phyloP scores from a whole-genome alignment of 2,797 vertebrate genomes.

The Sebastes trivittatus region DNA sequence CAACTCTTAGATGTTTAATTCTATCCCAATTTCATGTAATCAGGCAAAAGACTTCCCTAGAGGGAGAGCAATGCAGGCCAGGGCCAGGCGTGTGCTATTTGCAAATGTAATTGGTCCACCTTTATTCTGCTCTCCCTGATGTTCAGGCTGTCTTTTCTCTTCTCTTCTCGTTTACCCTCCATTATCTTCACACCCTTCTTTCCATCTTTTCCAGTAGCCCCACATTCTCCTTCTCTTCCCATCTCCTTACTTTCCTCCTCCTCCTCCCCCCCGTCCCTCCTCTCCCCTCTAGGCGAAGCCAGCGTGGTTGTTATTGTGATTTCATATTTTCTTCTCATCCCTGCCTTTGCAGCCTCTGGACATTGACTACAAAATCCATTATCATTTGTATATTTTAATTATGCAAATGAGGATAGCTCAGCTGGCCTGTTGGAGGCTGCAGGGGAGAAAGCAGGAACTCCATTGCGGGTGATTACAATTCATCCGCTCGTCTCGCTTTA shows the following conservation, averaged over 20 bases:
- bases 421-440: constrained; percentile 97
- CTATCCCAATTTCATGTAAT: constrained; percentile 99
- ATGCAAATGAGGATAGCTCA: constrained; percentile 99
- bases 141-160: constrained; percentile 64
- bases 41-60: constrained; percentile 93
- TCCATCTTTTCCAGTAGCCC: constrained; percentile 33
- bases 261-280: background rate
- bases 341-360: constrained; percentile 99
- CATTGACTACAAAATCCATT: constrained; percentile 99
- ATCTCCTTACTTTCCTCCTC: constrained; percentile 14
- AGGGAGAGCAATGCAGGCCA: constrained; percentile 90
- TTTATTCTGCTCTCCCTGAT: constrained; percentile 72
- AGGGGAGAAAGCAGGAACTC: constrained; percentile 98
- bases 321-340: constrained; percentile 94
- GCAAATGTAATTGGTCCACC: constrained; percentile 96
- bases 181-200: constrained; percentile 57
- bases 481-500: constrained; percentile 99
- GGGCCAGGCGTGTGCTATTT: constrained; percentile 89
- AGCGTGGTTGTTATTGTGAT: constrained; percentile 97
- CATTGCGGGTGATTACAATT: constrained; percentile 99
- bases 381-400: constrained; percentile 99
- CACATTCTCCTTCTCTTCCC: constrained; percentile 39
- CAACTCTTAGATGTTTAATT: constrained; percentile 99
- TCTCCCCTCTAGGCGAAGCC: constrained; percentile 75
- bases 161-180: constrained; percentile 45